phyloP scores from a whole-genome alignment of 1,140 invertebrate genomes.

The Penaeus vannamei region DNA sequence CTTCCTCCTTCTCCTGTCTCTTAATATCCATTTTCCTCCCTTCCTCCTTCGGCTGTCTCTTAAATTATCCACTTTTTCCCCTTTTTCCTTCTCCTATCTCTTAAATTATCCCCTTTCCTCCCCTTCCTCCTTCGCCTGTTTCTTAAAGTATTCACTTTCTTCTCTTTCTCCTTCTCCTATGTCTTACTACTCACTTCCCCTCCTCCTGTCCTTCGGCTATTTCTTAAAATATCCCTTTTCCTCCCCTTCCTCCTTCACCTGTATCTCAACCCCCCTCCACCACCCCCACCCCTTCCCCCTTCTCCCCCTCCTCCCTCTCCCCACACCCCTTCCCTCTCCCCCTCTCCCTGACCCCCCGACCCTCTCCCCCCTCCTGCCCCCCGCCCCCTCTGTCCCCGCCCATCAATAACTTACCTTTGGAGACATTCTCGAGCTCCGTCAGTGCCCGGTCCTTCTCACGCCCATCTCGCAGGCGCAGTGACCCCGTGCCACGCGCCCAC shows the following conservation, averaged over 20 bases:
- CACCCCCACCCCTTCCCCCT: background rate
- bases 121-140: too few relatives aligned
- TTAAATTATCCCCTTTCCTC: too few relatives aligned
- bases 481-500: conserved; percentile 46
- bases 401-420: conserved; percentile 44
- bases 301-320: background rate
- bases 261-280: background rate
- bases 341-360: background rate
- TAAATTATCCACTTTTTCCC: too few relatives aligned
- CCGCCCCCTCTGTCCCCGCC: background rate
- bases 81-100: too few relatives aligned
- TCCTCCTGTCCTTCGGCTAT: background rate
- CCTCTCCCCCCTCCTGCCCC: background rate
- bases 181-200: background rate
- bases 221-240: background rate
- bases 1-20: too few relatives aligned
- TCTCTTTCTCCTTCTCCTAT: background rate
- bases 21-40: too few relatives aligned
- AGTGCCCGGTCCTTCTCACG: conserved; percentile 53
- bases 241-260: too few relatives aligned
- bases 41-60: too few relatives aligned
- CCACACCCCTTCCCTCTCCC: background rate
- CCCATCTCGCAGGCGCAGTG: conserved; percentile 53
- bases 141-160: background rate
- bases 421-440: conserved; percentile 53